Evolutionary conservation across 2,888 invertebrate species (phyloP), one percentile per base, ranked within the genome.

Genomic region (Dorcus parallelipipedus): DNA sequence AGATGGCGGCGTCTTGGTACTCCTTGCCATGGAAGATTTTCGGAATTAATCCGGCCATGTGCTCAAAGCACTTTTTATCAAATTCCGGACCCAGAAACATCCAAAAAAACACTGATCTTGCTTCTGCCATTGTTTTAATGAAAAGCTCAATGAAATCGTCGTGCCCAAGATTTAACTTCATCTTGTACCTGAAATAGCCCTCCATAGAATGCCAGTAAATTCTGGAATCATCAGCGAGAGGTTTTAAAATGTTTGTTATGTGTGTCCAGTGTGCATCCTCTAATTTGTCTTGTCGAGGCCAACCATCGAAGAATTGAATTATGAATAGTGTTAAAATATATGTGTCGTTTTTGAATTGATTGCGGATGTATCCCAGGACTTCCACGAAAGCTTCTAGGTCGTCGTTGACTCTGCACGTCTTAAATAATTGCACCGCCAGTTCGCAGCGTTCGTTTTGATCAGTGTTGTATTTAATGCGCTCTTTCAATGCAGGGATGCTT

Each of bases 401-500:
- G 2, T 54, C 20, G 23, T 50, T 58, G 9, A 49, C 6, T 4
- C 7, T 9, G 10, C 52, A 52, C 5, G 52, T 41, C 41, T 52
- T 39, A 48, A n/a, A 52, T 10, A 57, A 39, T 33, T 23, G 38
- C 10, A 4, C 9, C 20, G 20, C 38, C 40, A 52, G 33, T 39
- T 48, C 20, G 9, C 8, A 10, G 9, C 52, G 45, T 23, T 26
- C 23, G 9, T 52, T 10, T 1, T 9, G 14, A 45, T 48, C 52
- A 9, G 41, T 39, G 17, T 38, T 43, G 40, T 57, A 41, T 41
- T 57, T 43, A 10, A 57, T 39, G 9, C 43, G 47, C 4, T 48
- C n/a, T 14, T 57, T 57, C 4, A 57, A 38, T 38, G 47, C 33
- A 40, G 56, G 56, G 6, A 57, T 57, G 5, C 52, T 52, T 38